phyloP scores from a whole-genome alignment of 2,113 vertebrate species.

The Corythaeola cristata region DNA sequence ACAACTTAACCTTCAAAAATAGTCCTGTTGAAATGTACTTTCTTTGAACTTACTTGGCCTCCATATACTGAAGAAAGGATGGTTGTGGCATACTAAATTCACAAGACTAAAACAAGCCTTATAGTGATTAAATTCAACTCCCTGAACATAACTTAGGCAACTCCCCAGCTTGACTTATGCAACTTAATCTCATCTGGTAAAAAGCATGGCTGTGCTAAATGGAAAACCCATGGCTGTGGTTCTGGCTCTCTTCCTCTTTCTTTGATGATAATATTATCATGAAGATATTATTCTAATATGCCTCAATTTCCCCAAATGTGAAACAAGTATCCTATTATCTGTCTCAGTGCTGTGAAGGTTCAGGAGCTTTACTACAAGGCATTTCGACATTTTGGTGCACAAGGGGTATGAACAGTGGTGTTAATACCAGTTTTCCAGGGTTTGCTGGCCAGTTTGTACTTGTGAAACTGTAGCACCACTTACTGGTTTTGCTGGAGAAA shows the following conservation, averaged over 20 bases:
- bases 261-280: background rate
- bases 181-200: background rate
- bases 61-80: background rate
- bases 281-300: background rate
- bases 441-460: background rate
- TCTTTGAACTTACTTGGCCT: background rate
- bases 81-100: background rate
- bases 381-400: background rate
- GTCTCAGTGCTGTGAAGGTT: background rate
- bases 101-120: background rate
- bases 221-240: background rate
- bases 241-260: background rate
- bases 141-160: background rate
- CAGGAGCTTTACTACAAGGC: background rate
- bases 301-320: background rate
- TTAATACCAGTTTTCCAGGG: background rate
- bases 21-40: background rate
- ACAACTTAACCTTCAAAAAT: background rate
- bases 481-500: constrained; percentile 62
- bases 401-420: background rate
- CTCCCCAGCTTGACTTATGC: background rate
- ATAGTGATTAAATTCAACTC: constrained; percentile 5
- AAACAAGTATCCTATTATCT: background rate
- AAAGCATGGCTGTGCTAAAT: background rate
- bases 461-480: constrained; percentile 54